Evolutionary conservation across 2,113 vertebrate genomes (phyloP), one percentile per base, ranked within the genome.

Genomic region (Hyaena hyaena): DNA sequence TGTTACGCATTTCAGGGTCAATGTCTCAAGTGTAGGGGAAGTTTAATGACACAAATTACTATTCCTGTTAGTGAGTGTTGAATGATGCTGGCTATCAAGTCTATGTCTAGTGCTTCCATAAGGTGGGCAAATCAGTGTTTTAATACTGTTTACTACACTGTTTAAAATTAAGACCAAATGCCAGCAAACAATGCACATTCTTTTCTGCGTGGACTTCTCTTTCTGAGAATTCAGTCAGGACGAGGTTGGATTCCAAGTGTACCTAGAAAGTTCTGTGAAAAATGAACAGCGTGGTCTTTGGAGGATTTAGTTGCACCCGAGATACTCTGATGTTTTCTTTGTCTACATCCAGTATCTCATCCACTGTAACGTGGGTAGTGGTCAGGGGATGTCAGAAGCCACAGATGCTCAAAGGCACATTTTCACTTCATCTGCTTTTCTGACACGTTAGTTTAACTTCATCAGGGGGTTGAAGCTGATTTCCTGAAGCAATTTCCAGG

Each of bases 401-500:
- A 58, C 39, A 23, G 81, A 7, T 1, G 58, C 96, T 53, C 5
- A 0, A 8, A 90, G 91, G 86, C 77, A 73, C 66, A 7, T 93
- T 90, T 88, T 92, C 95, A 61, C 95, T 84, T 53, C 80, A 31
- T 93, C 94, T 79, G 88, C 90, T 81, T 97, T 68, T 50, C 90
- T 79, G 92, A 96, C 97, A 94, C 69, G 0, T 95, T 71, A 17
- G 87, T 77, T 90, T 82, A 69, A 90, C 50, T 90, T 97, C 83
- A 94, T 92, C 92, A 80, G 94, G 63, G 77, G 76, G 61, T 81
- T 28, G 94, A 81, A 48, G 85, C 81, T 23, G 63, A 94, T 86
- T 97, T 97, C 90, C 95, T 90, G 77, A 90, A 96, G 87, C 58
- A 33, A 63, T 96, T 96, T 96, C 88, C 93, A 98, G 93, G 55